Base-by-base conservation (phyloP, 2,113 vertebrate genomes). In the Gallinago paraguaiae region DNA sequence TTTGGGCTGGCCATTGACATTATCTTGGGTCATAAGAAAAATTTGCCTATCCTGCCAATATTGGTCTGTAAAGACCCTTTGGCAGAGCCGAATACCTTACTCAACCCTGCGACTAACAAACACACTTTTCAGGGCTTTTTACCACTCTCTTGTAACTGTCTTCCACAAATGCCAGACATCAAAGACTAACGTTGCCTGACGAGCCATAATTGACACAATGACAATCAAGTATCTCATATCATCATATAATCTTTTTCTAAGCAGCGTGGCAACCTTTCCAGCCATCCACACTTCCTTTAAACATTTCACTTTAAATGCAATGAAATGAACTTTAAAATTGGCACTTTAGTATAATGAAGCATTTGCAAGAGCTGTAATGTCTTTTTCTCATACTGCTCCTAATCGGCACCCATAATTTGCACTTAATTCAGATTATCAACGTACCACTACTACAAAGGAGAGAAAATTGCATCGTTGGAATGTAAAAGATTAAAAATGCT, bases 271-370 rank as follows among this genome's bases (percentile, higher is more conserved):
- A 96, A 86, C 77, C 79, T 82, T 95, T 92, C 84, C 80, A 89
- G 77, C 80, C 93, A 86, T 70, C 51, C 57, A 68, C 45, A 27
- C 65, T 89, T 92, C 59, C 41, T 86, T 95, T 95, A 89, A 94
- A 89, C 74, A 63, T 72, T 68, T 86, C 79, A 90, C 80, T 86
- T 93, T 60, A 95, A 94, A 89, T 3, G 20, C 70, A 59, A 69
- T 25, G 53, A 94, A 93, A 92, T 82, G 22, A 89, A 91, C 77
- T 95, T 91, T 82, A 61, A 92, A 95, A 88, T 86, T 82, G 90
- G 69, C 68, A 93, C 69, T 70, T 82, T 41, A 92, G 76, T 78
- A 92, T 96, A 96, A 96, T 91, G 61, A 94, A 92, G 72, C 64
- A 85, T 91, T 86, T 86, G 79, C 35, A 30, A 78, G 86, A 91